Percentiles rank a stretch among this genome's conserved stretches.
phyloP scores from a whole-genome alignment of 2,797 vertebrate genomes.

The Schizothorax lantsangensis region DNA sequence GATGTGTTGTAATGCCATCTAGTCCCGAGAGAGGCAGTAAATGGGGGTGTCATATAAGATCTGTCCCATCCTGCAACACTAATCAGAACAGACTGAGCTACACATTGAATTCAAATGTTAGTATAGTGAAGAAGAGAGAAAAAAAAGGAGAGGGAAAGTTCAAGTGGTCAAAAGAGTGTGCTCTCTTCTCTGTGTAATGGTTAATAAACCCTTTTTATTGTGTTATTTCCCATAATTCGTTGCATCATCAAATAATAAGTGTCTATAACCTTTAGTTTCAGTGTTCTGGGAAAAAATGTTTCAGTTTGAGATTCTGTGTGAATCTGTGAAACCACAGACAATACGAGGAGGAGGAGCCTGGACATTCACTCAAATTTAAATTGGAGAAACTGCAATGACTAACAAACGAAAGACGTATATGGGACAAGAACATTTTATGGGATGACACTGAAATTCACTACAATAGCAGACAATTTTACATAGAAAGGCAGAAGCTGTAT shows the following conservation, averaged over 20 bases:
- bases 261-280: conserved; percentile 8
- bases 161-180: conserved; percentile 1
- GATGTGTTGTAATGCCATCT: neutral
- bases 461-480: neutral
- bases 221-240: conserved; percentile 3
- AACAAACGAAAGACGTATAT: neutral
- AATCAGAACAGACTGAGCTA: conserved; percentile 9
- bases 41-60: neutral
- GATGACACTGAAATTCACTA: neutral
- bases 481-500: neutral
- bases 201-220: conserved; percentile 22
- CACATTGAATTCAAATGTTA: neutral
- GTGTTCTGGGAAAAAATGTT: neutral
- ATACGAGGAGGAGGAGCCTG: neutral
- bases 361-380: neutral
- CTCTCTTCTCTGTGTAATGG: conserved; percentile 4
- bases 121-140: neutral
- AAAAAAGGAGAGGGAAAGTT: conserved; percentile 22
- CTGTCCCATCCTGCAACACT: neutral
- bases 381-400: neutral
- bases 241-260: conserved; percentile 27
- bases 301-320: neutral
- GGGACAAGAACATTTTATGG: neutral
- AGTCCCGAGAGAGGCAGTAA: conserved; percentile 12
- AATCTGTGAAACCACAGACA: neutral